Base-by-base conservation (phyloP, 2,888 invertebrate species). In the Slavum lentiscoides region DNA sequence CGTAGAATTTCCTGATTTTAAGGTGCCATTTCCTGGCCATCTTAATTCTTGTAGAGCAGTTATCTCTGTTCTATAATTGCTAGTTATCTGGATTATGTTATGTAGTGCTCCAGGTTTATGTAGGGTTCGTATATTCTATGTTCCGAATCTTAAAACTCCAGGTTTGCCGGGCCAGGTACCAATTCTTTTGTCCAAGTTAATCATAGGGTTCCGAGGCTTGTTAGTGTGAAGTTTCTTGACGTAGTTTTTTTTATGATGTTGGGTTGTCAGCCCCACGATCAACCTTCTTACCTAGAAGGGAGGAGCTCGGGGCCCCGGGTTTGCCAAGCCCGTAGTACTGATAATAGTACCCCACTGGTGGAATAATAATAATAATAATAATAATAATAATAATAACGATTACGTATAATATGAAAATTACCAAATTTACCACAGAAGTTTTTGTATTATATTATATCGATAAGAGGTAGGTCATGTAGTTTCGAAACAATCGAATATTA, bases 181-280 rank as follows among this genome's bases (percentile, higher is more conserved):
- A 64, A 39, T 64, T 64, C 37, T 37, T 64, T 64, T 39, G 39
- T 64, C 64, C 64, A 39, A 64, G 64, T 64, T 64, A 64, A 64
- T 39, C 64, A 64, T 64, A 37, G 64, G 19, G 64, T 64, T 64
- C 64, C 64, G 64, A 64, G 37, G 64, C 37, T 64, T 64, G 37
- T 64, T 39, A 64, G 37, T 64, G 64, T 64, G 62, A 62, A 62
- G 62, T 62, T 62, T 62, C 23, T 62, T 62, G n/a, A 62, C 62
- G 3, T 2, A 30, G 15, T 2, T 62, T 62, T 30, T 62, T 43
- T 67, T 62, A 62, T 17, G 15, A 62, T 62, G 30, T 62, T 11
- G 62, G 62, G 62, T 62, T 15, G 62, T 62, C 62, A 58, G n/a
- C 58, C 30, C 62, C 23, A 30, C 37, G 62, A 62, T 62, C 23